Evolutionary conservation across 2,113 vertebrate species (phyloP).

Genomic region (Heterocephalus glaber): DNA sequence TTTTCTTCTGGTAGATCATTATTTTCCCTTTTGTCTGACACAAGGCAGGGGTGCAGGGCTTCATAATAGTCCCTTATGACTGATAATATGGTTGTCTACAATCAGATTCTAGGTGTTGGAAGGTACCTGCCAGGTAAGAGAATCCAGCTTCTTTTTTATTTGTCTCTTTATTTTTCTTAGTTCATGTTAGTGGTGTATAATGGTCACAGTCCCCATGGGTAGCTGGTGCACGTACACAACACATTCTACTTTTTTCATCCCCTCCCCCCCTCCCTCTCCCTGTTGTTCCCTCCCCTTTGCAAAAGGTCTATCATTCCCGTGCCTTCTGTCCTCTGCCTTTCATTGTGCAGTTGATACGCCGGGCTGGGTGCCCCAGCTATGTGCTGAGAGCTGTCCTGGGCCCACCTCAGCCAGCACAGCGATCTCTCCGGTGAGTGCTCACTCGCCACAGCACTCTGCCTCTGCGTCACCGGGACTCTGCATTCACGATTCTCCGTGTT

Average conservation of each 20-base stretch:
- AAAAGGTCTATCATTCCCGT: background rate
- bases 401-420: too few species aligned
- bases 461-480: too few species aligned
- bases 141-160: background rate
- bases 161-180: background rate
- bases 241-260: background rate
- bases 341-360: background rate
- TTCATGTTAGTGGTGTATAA: background rate
- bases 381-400: background rate
- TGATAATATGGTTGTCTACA: background rate
- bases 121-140: background rate
- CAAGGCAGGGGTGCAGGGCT: too few species aligned
- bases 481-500: background rate
- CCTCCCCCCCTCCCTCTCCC: background rate
- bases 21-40: background rate
- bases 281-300: background rate
- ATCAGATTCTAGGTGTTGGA: background rate
- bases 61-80: background rate
- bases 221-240: too few species aligned
- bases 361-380: background rate
- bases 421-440: accelerated
- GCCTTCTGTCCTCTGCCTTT: background rate
- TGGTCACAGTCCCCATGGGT: background rate
- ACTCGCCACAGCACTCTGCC: too few species aligned
- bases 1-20: background rate